These are phyloP conservation scores for Pavo muticus DNA, from an alignment of 2,113 vertebrate genomes.

Conservation along the genomic window DNA sequence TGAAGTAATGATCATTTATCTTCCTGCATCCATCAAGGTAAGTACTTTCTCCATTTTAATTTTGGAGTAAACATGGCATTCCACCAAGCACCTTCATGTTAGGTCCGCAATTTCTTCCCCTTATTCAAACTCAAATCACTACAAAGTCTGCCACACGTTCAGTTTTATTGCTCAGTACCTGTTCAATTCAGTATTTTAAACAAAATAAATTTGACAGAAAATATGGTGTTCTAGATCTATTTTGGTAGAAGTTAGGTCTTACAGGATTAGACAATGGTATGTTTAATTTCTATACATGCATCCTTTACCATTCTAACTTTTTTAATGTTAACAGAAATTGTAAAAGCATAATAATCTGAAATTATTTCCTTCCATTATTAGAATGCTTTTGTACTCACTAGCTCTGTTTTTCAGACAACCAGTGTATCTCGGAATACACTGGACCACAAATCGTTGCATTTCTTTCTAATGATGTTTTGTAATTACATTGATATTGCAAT, in stretches of 20 bases:
- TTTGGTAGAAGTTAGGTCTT: slow-evolving; percentile 13
- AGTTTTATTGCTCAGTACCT: too few species aligned
- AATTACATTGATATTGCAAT: not conserved
- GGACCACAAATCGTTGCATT: not conserved
- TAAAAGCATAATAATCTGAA: not conserved
- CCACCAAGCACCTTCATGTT: too few species aligned
- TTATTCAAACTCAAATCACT: too few species aligned
- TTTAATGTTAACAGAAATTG: not conserved
- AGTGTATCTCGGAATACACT: not conserved
- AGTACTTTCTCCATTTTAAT: not conserved
- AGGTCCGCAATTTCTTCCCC: too few species aligned
- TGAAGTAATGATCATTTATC: not conserved
- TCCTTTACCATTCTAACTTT: not conserved
- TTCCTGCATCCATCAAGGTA: not conserved
- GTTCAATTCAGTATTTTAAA: not conserved
- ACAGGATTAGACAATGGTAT: not conserved
- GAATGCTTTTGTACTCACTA: not conserved
- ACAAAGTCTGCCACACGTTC: too few species aligned
- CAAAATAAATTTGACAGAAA: not conserved
- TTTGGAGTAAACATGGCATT: too few species aligned
- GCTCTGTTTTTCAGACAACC: not conserved
- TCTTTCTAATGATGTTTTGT: not conserved
- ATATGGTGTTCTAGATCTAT: not conserved
- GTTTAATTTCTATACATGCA: not conserved
- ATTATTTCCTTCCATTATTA: not conserved